Evolutionary conservation across 2,797 vertebrate genomes (phyloP).

Genomic region (Ctenopoma kingsleyae): DNA sequence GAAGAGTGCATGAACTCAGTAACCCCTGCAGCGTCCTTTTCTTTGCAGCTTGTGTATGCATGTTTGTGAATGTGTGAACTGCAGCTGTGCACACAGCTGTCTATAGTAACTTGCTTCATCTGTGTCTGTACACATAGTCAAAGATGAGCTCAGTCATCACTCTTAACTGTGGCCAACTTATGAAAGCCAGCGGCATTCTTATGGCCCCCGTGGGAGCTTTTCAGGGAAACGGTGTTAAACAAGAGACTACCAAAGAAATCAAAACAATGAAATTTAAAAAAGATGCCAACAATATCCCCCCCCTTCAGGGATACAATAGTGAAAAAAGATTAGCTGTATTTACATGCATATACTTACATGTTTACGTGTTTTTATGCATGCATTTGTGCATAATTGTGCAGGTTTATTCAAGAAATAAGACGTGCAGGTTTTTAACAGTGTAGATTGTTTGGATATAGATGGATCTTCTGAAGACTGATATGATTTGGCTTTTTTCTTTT

Average conservation of each 20-base stretch:
- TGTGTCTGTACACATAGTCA: conserved; percentile 34
- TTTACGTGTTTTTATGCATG: not conserved
- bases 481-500: conserved; percentile 28
- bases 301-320: not conserved
- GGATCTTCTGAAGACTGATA: conserved; percentile 7
- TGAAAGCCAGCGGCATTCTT: conserved; percentile 32
- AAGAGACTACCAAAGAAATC: conserved; percentile 11
- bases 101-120: conserved; percentile 65
- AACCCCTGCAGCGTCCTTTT: conserved; percentile 48
- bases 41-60: conserved; percentile 26
- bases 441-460: conserved; percentile 18
- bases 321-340: conserved; percentile 9
- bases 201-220: conserved; percentile 18
- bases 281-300: not conserved
- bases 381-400: conserved; percentile 2
- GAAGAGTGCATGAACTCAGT: conserved; percentile 63
- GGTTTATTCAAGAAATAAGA: conserved; percentile 36
- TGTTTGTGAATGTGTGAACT: conserved; percentile 13
- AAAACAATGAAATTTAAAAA: not conserved
- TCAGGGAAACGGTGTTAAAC: conserved; percentile 16
- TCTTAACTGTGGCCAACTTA: conserved; percentile 38
- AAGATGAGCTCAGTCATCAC: conserved; percentile 54
- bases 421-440: conserved; percentile 22
- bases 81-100: conserved; percentile 80
- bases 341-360: conserved; percentile 5